Percentiles rank a stretch among this genome's conserved stretches.
These are phyloP conservation scores for Drosophila sulfurigaster DNA, from an alignment of 1,140 invertebrate species.

Conservation along the genomic window DNA sequence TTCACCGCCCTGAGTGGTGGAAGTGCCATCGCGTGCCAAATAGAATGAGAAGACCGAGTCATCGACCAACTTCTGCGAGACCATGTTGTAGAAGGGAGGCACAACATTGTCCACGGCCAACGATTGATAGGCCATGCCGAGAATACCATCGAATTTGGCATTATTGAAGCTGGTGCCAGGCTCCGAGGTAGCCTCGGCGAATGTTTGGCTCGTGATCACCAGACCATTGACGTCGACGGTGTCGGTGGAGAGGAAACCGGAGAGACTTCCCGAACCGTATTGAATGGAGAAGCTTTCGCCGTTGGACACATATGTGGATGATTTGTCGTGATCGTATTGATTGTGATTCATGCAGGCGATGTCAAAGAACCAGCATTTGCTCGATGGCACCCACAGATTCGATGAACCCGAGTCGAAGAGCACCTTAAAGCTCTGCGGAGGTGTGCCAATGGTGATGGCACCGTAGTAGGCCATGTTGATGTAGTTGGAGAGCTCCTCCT, in stretches of 20 bases:
- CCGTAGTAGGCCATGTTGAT: slow-evolving; percentile 99
- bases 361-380: slow-evolving; percentile 93
- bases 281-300: slow-evolving; percentile 96
- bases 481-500: slow-evolving; percentile 95
- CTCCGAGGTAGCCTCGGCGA: slow-evolving; percentile 98
- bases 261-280: slow-evolving; percentile 98
- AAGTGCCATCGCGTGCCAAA: slow-evolving; percentile 88
- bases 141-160: slow-evolving; percentile 98
- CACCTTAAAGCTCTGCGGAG: slow-evolving; percentile 96
- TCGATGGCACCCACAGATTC: slow-evolving; percentile 99
- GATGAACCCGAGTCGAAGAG: slow-evolving; percentile 99
- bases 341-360: slow-evolving; percentile 93
- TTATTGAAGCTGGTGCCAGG: slow-evolving; percentile 95
- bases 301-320: slow-evolving; percentile 93
- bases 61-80: slow-evolving; percentile 91
- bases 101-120: slow-evolving; percentile 95
- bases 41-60: slow-evolving; percentile 98
- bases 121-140: slow-evolving; percentile 94
- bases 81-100: slow-evolving; percentile 98
- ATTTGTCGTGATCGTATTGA: slow-evolving; percentile 95
- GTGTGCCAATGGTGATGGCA: slow-evolving; percentile 95
- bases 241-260: slow-evolving; percentile 97
- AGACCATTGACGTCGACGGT: slow-evolving; percentile 89
- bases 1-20: slow-evolving; percentile 92
- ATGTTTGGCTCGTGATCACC: slow-evolving; percentile 93